phyloP scores from a whole-genome alignment of 2,113 vertebrate species.

The Bujurquina vittata region DNA sequence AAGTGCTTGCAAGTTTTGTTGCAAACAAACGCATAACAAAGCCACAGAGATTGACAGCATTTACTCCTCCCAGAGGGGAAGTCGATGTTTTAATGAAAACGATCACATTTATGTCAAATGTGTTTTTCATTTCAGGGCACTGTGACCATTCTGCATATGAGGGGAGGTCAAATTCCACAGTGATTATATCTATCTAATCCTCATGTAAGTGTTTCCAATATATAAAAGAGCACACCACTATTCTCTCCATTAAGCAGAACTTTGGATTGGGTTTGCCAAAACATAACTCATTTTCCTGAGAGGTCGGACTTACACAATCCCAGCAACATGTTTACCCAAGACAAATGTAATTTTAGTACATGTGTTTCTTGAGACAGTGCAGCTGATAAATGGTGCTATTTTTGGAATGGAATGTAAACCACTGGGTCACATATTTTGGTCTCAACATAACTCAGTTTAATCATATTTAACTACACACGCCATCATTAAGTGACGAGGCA shows the following conservation, averaged over 20 bases:
- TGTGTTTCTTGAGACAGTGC: slow-evolving; percentile 16
- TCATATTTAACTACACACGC: background rate
- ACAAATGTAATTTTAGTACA: background rate
- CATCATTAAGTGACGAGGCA: background rate
- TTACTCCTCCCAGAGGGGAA: background rate
- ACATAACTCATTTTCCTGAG: slow-evolving; percentile 5
- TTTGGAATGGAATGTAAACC: slow-evolving; percentile 52
- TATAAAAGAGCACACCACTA: background rate
- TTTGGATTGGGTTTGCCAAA: background rate
- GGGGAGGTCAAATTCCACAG: slow-evolving; percentile 29
- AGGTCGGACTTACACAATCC: slow-evolving; percentile 19
- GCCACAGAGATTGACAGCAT: background rate
- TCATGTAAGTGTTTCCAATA: background rate
- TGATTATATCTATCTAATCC: slow-evolving; percentile 17
- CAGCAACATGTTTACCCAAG: slow-evolving; percentile 4
- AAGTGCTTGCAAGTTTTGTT: background rate
- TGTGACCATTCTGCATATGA: background rate
- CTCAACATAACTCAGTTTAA: background rate
- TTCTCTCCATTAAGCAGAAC: slow-evolving; percentile 20
- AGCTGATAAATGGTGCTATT: slow-evolving; percentile 38
- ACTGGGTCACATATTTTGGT: slow-evolving; percentile 6
- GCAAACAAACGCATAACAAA: background rate
- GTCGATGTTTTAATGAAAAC: background rate
- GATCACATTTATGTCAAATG: slow-evolving; percentile 4
- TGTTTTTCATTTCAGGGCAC: background rate